Conservation (phyloP, 2,797 vertebrate species). For the Eulemur albifrons region DNA sequence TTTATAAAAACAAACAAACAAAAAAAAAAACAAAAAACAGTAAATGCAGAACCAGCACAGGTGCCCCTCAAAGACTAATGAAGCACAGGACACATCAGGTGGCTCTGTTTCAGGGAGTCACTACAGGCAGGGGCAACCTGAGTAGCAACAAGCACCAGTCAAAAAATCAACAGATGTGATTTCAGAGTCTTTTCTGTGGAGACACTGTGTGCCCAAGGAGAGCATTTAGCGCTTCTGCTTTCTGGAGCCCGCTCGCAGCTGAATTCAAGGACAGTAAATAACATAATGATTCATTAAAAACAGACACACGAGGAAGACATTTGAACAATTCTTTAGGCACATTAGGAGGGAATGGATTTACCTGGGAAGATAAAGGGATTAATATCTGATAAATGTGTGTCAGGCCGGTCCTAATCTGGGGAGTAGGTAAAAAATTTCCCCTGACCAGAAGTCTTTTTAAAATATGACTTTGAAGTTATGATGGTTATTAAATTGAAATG, state of each 20-base stretch:
- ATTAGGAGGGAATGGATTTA: background rate
- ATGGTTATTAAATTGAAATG: background rate
- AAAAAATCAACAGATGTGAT: background rate
- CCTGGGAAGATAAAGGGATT: background rate
- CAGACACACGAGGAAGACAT: background rate
- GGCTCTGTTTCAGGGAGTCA: background rate
- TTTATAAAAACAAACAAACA: background rate
- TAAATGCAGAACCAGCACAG: background rate
- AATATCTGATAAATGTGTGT: background rate
- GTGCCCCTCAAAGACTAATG: background rate
- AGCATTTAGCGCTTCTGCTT: background rate
- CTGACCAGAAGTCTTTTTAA: background rate
- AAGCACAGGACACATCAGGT: background rate
- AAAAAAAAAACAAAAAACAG: background rate
- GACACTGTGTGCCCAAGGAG: background rate
- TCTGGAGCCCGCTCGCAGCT: background rate
- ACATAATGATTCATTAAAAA: constrained; percentile 25
- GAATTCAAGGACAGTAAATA: background rate
- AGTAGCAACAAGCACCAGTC: background rate
- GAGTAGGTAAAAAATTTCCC: background rate
- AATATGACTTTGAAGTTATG: background rate
- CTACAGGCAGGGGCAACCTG: background rate
- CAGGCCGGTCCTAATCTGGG: background rate
- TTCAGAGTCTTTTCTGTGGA: background rate
- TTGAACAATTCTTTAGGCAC: background rate